Base-by-base conservation (phyloP, 30 jellyfish, hydroid and myxozoan species). In the Hydra vulgaris region DNA sequence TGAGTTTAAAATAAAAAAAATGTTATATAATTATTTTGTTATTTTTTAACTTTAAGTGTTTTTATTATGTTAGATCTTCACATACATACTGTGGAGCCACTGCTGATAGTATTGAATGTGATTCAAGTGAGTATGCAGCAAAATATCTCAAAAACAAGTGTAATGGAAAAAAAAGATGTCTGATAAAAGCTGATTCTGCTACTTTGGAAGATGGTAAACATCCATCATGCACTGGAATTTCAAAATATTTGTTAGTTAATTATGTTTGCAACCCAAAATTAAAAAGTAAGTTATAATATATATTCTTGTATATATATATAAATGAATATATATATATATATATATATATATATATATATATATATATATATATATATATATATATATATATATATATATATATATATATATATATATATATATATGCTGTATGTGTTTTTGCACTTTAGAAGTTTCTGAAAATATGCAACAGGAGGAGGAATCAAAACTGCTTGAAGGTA, bases 71-170 rank as follows among this genome's bases (percentile, higher is more conserved):
- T 16, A 68, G 75, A 68, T 87, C 89, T n/a, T 83, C 86, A 81
- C 56, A 95, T 20, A 91, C 84, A 56, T 82, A 82, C 73, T 91
- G 98, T 73, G 95, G 95, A 52, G 80, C 91, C 54, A 93, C 88
- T 79, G 88, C 78, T 66, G 90, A 80, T 55, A 95, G 92, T 69
- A 86, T 83, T 89, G 98, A 91, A 71, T 91, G 98, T 70, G 98
- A 91, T 66, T 69, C 84, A 54, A 81, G 95, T 21, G 93, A 85
- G 20, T 79, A 81, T 7, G 96, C 98, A 0, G 79, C 86, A 21
- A 84, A 72, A 15, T 56, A 74, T 55, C 81, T 91, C 27, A 86
- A 87, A 74, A 78, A 71, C 73, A 82, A 86, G 77, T 91, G 98
- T 77, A 88, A 91, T 76, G 98, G 98, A 18, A 68, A 21, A 20